Percentiles rank a stretch among this genome's conserved stretches.
phyloP scores from a whole-genome alignment of 1,140 invertebrate genomes.

The Ceratoteleas bidentatus region DNA sequence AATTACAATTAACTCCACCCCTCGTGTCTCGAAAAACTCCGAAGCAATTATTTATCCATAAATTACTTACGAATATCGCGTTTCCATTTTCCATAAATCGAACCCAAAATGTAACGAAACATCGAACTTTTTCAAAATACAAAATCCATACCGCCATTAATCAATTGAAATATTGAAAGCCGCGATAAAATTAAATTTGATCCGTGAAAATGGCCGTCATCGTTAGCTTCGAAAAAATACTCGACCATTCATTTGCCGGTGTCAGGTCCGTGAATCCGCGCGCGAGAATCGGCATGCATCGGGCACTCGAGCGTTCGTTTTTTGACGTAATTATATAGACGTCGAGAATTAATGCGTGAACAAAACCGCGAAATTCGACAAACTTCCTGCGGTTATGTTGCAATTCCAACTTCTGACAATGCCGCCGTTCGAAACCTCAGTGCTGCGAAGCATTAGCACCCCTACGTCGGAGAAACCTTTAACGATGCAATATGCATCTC shows the following conservation, averaged over 20 bases:
- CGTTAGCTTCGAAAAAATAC: no score
- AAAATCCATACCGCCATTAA: no score
- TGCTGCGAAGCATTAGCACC: slow-evolving; percentile 60
- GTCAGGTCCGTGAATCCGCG: neutral
- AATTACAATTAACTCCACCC: slow-evolving; percentile 8
- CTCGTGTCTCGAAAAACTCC: slow-evolving; percentile 1
- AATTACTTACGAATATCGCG: no score
- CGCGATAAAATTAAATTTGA: no score
- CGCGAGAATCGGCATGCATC: neutral
- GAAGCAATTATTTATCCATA: neutral
- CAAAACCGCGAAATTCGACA: slow-evolving; percentile 63
- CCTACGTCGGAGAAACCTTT: slow-evolving; percentile 62
- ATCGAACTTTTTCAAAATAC: no score
- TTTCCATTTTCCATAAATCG: no score
- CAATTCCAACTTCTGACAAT: slow-evolving; percentile 68
- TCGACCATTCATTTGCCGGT: no score
- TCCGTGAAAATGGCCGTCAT: no score
- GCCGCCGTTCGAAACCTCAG: slow-evolving; percentile 65
- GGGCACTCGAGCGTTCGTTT: slow-evolving; percentile 15
- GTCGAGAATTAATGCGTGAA: slow-evolving; percentile 61
- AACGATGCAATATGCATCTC: slow-evolving; percentile 66
- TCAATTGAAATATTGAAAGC: no score
- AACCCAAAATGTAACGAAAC: no score
- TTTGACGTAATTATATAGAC: slow-evolving; percentile 47
- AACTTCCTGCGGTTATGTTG: slow-evolving; percentile 63